Percentiles rank a stretch among this genome's conserved stretches.
These are phyloP conservation scores for Ectemnius cavifrons DNA, from an alignment of 2,888 invertebrate genomes.

Conservation along the genomic window DNA sequence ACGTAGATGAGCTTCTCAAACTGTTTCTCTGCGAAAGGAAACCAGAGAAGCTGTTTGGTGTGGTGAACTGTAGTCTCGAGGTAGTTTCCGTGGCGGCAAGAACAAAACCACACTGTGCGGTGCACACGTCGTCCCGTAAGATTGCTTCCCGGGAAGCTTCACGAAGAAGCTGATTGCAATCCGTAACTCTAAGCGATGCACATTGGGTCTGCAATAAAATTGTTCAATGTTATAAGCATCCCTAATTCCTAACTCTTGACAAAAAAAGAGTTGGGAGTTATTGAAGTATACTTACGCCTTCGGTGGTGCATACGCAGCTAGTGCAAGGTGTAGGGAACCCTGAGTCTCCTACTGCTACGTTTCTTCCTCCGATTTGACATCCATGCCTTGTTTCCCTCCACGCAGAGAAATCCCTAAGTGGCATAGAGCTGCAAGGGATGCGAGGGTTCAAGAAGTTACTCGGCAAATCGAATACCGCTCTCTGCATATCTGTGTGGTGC, in stretches of 20 bases:
- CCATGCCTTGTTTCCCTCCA: constrained; percentile 92
- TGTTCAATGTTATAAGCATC: not conserved
- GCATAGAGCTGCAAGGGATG: constrained; percentile 89
- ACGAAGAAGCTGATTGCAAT: constrained; percentile 89
- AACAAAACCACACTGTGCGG: constrained; percentile 91
- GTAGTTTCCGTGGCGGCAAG: constrained; percentile 76
- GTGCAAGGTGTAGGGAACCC: constrained; percentile 95
- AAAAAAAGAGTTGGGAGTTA: not conserved
- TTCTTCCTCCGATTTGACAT: constrained; percentile 89
- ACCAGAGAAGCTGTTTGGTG: constrained; percentile 65
- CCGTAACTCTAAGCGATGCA: constrained; percentile 91
- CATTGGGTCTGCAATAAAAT: constrained; percentile 86
- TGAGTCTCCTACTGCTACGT: constrained; percentile 89
- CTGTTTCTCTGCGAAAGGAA: constrained; percentile 61
- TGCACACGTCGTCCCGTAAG: constrained; percentile 91
- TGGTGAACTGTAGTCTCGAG: constrained; percentile 66
- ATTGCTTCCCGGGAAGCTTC: constrained; percentile 92
- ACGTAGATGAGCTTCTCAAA: constrained; percentile 63
- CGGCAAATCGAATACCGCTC: constrained; percentile 93
- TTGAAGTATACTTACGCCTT: constrained; percentile 85
- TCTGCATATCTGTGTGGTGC: constrained; percentile 89
- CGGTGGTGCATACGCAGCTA: constrained; percentile 90
- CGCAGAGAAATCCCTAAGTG: constrained; percentile 88
- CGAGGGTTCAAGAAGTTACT: constrained; percentile 95
- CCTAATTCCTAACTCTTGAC: not conserved